These are phyloP conservation scores for Cyclargus thomasi DNA, from an alignment of 1,140 invertebrate species.

Conservation along the genomic window DNA sequence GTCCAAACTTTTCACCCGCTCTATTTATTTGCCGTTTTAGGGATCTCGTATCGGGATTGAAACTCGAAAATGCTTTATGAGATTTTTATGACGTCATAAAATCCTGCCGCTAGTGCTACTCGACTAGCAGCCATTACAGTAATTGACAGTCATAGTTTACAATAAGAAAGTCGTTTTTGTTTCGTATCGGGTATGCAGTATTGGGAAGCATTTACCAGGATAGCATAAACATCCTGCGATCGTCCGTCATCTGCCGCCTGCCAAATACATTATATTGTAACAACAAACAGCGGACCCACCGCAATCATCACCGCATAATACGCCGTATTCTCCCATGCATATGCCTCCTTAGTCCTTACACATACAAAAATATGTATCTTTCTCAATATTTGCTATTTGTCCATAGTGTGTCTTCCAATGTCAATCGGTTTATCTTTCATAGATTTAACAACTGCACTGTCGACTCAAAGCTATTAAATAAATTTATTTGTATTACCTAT, in stretches of 20 bases:
- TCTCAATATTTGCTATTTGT: too few species aligned
- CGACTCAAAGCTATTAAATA: too few species aligned
- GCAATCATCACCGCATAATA: conserved; percentile 6
- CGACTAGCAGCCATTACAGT: background rate
- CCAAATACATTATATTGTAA: conserved; percentile 44
- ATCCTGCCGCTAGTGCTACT: background rate
- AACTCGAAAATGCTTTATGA: background rate
- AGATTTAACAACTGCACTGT: too few species aligned
- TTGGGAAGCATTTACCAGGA: background rate
- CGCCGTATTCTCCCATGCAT: background rate
- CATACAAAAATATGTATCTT: too few species aligned
- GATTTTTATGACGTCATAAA: background rate
- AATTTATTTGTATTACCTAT: too few species aligned
- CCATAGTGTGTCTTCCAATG: too few species aligned
- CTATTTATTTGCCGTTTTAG: conserved; percentile 2
- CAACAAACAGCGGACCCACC: conserved; percentile 55
- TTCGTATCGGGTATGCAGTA: background rate
- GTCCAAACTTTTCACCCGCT: background rate
- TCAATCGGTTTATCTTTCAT: too few species aligned
- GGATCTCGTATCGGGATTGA: background rate
- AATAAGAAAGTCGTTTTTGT: background rate
- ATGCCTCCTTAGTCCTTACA: background rate
- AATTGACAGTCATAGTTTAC: background rate
- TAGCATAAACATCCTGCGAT: conserved; percentile 41
- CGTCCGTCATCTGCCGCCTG: conserved; percentile 30